A percentile compares a stretch with the other conserved stretches of the same genome.
Conservation (phyloP, 2,888 invertebrate species). For the Argyresthia albistria region DNA sequence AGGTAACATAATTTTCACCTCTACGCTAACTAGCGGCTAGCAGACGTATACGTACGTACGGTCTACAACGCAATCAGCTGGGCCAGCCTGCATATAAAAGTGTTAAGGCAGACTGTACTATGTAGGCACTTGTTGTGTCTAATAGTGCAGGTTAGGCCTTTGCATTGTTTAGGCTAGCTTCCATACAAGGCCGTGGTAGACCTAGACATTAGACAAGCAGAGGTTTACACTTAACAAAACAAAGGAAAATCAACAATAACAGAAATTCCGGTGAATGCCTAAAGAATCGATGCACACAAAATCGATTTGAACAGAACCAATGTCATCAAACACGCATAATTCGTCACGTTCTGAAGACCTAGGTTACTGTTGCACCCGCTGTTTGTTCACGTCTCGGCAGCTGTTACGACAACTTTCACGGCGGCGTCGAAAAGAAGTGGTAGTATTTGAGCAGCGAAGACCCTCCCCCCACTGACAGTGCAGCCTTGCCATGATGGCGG, state of each 20-base stretch:
- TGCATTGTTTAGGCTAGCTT: too few species aligned
- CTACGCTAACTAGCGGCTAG: too few species aligned
- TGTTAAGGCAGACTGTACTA: too few species aligned
- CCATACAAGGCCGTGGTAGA: too few species aligned
- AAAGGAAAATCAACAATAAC: not conserved
- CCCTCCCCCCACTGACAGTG: slow-evolving; percentile 35
- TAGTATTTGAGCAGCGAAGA: slow-evolving; percentile 44
- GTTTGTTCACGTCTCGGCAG: not conserved
- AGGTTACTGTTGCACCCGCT: not conserved
- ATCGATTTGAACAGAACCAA: not conserved
- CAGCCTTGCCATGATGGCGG: slow-evolving; percentile 49
- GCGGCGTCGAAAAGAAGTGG: slow-evolving; percentile 35
- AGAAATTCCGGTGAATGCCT: not conserved
- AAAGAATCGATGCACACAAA: not conserved
- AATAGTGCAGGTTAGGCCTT: too few species aligned
- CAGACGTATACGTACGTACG: too few species aligned
- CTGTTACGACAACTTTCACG: not conserved
- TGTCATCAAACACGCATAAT: not conserved
- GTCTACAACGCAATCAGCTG: too few species aligned
- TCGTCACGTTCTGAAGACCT: not conserved
- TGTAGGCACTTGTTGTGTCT: too few species aligned
- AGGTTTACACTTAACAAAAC: not conserved
- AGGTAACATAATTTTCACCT: too few species aligned
- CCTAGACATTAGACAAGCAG: too few species aligned
- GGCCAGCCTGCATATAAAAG: too few species aligned